phyloP scores from a whole-genome alignment of 2,797 vertebrate genomes.

The Anisognathus igniventris region DNA sequence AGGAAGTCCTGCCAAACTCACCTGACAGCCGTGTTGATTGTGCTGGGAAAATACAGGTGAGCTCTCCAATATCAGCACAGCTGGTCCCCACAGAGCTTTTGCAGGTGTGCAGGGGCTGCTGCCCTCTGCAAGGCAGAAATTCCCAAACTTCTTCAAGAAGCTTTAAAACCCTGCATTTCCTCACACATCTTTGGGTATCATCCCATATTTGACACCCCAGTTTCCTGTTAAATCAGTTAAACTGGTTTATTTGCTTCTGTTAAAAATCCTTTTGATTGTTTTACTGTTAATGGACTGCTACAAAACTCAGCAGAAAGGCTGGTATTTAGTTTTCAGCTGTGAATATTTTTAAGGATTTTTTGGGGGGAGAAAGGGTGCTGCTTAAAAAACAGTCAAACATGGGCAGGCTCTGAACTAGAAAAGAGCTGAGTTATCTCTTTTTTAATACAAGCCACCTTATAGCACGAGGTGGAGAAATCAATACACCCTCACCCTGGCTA shows the following conservation, averaged over 20 bases:
- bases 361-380: neutral
- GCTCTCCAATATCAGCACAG: rapidly evolving
- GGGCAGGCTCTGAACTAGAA: neutral
- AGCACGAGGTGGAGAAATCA: neutral
- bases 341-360: neutral
- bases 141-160: neutral
- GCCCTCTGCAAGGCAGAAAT: neutral
- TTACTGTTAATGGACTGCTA: neutral
- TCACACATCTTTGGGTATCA: neutral
- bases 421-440: constrained; percentile 12
- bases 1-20: neutral
- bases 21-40: rapidly evolving
- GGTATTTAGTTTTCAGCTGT: neutral
- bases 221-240: neutral
- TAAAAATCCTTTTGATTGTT: neutral
- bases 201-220: rapidly evolving
- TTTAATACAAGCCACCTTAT: neutral
- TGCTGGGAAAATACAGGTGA: neutral
- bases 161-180: neutral
- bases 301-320: neutral
- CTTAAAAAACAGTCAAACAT: neutral
- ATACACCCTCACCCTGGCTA: neutral
- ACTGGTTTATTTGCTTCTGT: neutral
- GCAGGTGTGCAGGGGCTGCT: neutral
- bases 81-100: rapidly evolving